These are phyloP conservation scores for Fopius arisanus DNA, from an alignment of 1,140 invertebrate genomes.

Conservation along the genomic window DNA sequence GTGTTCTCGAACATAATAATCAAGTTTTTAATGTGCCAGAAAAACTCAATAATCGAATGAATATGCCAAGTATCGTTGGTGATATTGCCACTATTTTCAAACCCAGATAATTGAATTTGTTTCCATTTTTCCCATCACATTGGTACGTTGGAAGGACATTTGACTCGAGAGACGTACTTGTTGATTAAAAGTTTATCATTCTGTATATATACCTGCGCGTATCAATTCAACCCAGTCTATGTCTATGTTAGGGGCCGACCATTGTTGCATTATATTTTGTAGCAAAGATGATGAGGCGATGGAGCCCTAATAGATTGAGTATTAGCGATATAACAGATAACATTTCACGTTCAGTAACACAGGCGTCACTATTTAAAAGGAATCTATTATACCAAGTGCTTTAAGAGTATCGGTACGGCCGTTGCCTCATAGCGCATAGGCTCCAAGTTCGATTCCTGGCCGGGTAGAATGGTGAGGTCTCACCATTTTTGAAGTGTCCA, in stretches of 20 bases:
- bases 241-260: slow-evolving; percentile 51
- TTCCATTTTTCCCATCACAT: not conserved
- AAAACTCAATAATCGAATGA: slow-evolving; percentile 30
- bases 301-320: slow-evolving; percentile 55
- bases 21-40: slow-evolving; percentile 21
- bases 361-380: not conserved
- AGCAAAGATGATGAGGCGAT: slow-evolving; percentile 33
- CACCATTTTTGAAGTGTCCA: too few species aligned
- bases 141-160: slow-evolving; percentile 36
- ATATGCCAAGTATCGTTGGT: slow-evolving; percentile 47
- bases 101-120: slow-evolving; percentile 45
- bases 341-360: slow-evolving; percentile 18
- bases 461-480: too few species aligned
- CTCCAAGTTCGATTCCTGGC: too few species aligned
- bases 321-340: slow-evolving; percentile 33
- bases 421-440: too few species aligned
- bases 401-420: slow-evolving; percentile 43
- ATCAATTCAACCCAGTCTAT: slow-evolving; percentile 59
- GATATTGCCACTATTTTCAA: slow-evolving; percentile 44
- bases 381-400: slow-evolving; percentile 19
- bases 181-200: slow-evolving; percentile 35
- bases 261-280: slow-evolving; percentile 59
- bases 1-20: slow-evolving; percentile 50
- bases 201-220: slow-evolving; percentile 34
- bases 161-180: slow-evolving; percentile 25